Evolutionary conservation across 2,888 invertebrate species (phyloP).

Genomic region (Meliscaeva auricollis): DNA sequence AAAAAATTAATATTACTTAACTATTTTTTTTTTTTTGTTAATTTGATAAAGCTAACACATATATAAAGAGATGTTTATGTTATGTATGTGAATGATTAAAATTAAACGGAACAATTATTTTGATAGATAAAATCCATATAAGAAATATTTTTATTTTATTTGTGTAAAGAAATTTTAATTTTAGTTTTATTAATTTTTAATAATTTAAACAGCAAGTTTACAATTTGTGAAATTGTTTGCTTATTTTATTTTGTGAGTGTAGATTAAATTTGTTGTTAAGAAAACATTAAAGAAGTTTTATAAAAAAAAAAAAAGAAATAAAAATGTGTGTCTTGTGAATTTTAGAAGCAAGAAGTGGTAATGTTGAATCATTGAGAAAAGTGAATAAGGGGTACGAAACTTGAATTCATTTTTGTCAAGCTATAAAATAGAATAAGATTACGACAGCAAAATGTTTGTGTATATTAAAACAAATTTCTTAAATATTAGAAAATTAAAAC

Average conservation of each 20-base stretch:
- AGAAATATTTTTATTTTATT: background rate
- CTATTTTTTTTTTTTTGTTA: constrained; percentile 39
- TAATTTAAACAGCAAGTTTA: constrained; percentile 31
- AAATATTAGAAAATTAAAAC: constrained; percentile 7
- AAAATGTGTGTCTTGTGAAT: constrained; percentile 46
- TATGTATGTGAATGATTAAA: constrained; percentile 59
- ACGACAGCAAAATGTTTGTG: constrained; percentile 16
- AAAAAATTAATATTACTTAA: constrained; percentile 39
- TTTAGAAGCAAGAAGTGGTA: constrained; percentile 54
- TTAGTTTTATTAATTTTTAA: constrained; percentile 1
- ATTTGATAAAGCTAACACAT: constrained; percentile 64
- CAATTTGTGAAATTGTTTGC: constrained; percentile 17
- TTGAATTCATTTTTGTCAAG: constrained; percentile 34
- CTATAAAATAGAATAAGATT: constrained; percentile 21
- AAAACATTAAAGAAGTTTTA: constrained; percentile 7
- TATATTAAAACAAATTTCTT: constrained; percentile 8
- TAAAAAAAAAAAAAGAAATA: background rate
- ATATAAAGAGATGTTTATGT: constrained; percentile 55
- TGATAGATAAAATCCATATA: constrained; percentile 20
- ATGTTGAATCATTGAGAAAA: constrained; percentile 19
- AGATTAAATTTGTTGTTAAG: constrained; percentile 3
- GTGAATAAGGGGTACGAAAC: constrained; percentile 28
- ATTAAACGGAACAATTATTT: constrained; percentile 15
- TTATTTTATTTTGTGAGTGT: constrained; percentile 23
- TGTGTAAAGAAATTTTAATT: constrained; percentile 20